Conservation (phyloP, 2,888 invertebrate species). For the Andrena minutula region DNA sequence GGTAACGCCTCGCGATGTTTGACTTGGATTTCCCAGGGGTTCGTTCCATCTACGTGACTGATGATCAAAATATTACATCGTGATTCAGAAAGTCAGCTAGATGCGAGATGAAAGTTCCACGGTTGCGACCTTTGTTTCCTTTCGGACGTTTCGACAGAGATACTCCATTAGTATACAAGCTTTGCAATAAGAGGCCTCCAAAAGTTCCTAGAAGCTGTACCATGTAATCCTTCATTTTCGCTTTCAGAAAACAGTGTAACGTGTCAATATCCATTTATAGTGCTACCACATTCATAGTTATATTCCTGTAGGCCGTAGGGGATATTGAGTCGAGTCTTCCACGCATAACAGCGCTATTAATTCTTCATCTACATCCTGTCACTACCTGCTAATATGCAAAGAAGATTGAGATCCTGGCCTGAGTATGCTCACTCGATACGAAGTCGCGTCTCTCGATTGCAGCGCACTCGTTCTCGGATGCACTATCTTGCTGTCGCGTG, state of each 20-base stretch:
- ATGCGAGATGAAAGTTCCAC: not conserved
- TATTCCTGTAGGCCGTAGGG: not conserved
- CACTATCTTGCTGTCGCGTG: not conserved
- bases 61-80: not conserved
- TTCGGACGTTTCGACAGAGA: not conserved
- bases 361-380: not conserved
- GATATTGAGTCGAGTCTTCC: constrained; percentile 13
- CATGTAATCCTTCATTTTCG: too few relatives aligned
- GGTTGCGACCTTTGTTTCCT: not conserved
- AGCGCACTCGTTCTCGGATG: not conserved
- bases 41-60: not conserved
- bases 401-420: constrained; percentile 31
- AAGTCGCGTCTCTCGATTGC: constrained; percentile 3
- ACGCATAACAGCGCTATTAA: constrained; percentile 21
- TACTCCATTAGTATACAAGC: not conserved
- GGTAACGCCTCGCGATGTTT: not conserved
- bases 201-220: too few relatives aligned
- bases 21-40: not conserved
- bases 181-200: not conserved
- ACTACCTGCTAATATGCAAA: constrained; percentile 41
- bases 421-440: constrained; percentile 1
- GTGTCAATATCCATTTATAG: not conserved
- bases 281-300: not conserved
- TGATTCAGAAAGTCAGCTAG: not conserved
- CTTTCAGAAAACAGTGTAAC: too few relatives aligned